A percentile compares a stretch with the other conserved stretches of the same genome.
Conservation (phyloP, 2,888 invertebrate species). For the Glyphotaelius pellucidus region DNA sequence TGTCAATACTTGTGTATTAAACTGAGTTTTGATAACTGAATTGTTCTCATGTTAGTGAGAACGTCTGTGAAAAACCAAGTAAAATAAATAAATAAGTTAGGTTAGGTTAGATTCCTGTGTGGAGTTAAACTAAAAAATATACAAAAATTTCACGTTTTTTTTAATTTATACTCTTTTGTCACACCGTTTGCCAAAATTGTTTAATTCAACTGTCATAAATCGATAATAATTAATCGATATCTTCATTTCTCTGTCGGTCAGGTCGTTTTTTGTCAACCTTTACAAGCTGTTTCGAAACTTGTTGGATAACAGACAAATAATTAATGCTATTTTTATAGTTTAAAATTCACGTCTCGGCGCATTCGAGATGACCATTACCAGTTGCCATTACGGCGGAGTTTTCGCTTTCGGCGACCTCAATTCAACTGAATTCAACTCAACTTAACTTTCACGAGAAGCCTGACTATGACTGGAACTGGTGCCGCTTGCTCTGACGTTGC, state of each 20-base stretch:
- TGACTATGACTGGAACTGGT: conserved; percentile 8
- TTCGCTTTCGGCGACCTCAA: conserved; percentile 58
- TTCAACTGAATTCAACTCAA: conserved; percentile 12
- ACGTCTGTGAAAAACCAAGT: too few relatives aligned
- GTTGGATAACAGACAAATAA: not conserved
- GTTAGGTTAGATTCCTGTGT: too few relatives aligned
- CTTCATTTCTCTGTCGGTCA: not conserved
- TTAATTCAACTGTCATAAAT: not conserved
- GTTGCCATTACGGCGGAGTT: conserved; percentile 7
- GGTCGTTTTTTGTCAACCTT: not conserved
- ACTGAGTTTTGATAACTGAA: too few relatives aligned
- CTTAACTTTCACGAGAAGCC: conserved; percentile 52
- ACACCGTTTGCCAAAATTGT: not conserved
- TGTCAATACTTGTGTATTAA: too few relatives aligned
- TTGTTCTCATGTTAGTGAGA: too few relatives aligned
- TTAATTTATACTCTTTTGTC: too few relatives aligned
- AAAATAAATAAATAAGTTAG: too few relatives aligned
- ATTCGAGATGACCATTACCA: conserved; percentile 9
- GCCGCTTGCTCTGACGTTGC: not conserved
- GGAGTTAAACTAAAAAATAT: too few relatives aligned
- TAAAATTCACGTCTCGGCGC: not conserved
- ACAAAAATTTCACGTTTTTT: too few relatives aligned
- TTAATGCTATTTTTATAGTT: not conserved
- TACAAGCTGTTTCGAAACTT: not conserved
- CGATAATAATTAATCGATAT: not conserved